Evolutionary conservation across 2,113 vertebrate species (phyloP).

Genomic region (Oxygymnocypris stewartii): DNA sequence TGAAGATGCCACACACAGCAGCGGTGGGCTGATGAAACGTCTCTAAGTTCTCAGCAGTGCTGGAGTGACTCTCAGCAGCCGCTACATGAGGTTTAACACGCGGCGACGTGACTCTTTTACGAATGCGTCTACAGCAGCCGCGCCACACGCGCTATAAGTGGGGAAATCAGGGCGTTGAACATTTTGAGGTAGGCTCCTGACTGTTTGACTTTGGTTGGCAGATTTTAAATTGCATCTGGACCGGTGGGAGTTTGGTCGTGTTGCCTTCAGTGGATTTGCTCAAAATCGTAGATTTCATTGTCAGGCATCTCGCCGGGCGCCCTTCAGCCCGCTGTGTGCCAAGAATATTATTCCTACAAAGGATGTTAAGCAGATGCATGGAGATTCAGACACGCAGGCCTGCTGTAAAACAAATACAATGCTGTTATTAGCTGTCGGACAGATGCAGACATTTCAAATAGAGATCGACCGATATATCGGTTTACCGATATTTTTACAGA

Average conservation of each 20-base stretch:
- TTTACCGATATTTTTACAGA: too few species aligned
- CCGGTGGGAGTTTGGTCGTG: constrained; percentile 12
- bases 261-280: constrained; percentile 21
- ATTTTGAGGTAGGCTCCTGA: constrained; percentile 36
- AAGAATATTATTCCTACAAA: constrained; percentile 30
- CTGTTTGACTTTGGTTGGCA: constrained; percentile 31
- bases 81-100: not conserved
- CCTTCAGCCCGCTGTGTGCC: not conserved
- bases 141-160: not conserved
- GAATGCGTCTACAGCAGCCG: not conserved
- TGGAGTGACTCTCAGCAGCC: constrained; percentile 26
- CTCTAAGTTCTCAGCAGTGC: constrained; percentile 35
- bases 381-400: constrained; percentile 1
- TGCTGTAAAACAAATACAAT: not conserved
- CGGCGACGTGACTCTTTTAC: constrained; percentile 36
- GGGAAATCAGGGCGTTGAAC: constrained; percentile 11
- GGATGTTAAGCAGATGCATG: not conserved
- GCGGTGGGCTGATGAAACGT: constrained; percentile 18
- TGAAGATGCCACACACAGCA: not conserved
- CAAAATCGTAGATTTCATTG: constrained; percentile 6
- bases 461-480: too few species aligned
- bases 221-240: constrained; percentile 48
- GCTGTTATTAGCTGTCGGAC: not conserved
- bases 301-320: not conserved
- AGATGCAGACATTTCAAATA: too few species aligned